Percentiles rank a stretch among this genome's conserved stretches.
phyloP scores from a whole-genome alignment of 2,797 vertebrate genomes.

The Melanotaenia parkinsoni region DNA sequence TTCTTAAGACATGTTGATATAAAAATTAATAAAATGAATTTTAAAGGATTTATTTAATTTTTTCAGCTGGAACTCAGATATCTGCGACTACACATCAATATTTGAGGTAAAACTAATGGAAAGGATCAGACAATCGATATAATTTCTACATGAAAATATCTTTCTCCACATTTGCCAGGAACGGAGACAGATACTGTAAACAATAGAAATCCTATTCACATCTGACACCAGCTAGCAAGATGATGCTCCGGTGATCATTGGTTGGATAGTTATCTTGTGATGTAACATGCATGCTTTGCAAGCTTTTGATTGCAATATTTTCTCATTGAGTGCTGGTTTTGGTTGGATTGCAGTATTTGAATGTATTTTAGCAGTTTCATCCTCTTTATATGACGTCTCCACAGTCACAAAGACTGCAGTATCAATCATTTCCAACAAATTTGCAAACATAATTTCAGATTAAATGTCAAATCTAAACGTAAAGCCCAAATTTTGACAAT shows the following conservation, averaged over 20 bases:
- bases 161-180: neutral
- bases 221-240: neutral
- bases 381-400: neutral
- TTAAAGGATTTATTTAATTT: neutral
- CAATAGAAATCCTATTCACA: neutral
- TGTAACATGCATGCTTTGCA: neutral
- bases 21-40: neutral
- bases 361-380: neutral
- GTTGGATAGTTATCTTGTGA: too few relatives aligned
- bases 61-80: neutral
- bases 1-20: constrained; percentile 1
- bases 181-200: neutral
- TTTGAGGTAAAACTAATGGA: neutral
- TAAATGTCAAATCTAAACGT: neutral
- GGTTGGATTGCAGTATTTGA: neutral
- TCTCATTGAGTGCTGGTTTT: neutral
- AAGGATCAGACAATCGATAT: neutral
- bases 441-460: neutral
- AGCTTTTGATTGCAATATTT: neutral
- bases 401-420: neutral
- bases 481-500: neutral
- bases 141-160: neutral
- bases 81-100: neutral
- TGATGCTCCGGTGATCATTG: neutral
- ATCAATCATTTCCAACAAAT: neutral